phyloP scores from a whole-genome alignment of 23 tunicate species.

The Styela plicata region DNA sequence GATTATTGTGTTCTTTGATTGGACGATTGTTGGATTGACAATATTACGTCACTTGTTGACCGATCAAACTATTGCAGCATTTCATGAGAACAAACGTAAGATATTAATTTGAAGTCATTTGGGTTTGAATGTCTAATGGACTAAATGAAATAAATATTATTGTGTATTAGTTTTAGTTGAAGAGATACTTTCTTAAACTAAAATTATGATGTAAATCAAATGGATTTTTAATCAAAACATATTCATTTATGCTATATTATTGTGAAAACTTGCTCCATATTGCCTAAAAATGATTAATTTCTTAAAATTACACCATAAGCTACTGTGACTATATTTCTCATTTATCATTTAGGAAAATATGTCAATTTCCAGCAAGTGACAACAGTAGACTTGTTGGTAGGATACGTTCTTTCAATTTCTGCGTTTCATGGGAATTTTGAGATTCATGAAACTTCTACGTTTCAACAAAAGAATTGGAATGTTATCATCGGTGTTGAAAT shows the following conservation, averaged over 20 bases:
- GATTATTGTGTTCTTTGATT: conserved; percentile 48
- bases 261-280: too few relatives aligned
- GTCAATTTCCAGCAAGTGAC: conserved; percentile 94
- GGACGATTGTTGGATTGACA: conserved; percentile 59
- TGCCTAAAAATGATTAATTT: too few relatives aligned
- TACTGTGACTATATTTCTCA: too few relatives aligned
- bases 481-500: conserved; percentile 83
- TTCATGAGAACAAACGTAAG: conserved; percentile 84
- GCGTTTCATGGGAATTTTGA: conserved; percentile 86
- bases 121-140: too few relatives aligned
- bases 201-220: too few relatives aligned
- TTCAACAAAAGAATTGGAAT: conserved; percentile 92
- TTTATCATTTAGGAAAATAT: conserved; percentile 94
- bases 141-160: too few relatives aligned
- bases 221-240: too few relatives aligned
- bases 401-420: conserved; percentile 61
- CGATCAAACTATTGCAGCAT: conserved; percentile 40
- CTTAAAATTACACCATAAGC: too few relatives aligned
- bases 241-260: too few relatives aligned
- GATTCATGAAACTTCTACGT: conserved; percentile 88
- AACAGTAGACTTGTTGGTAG: conserved; percentile 69
- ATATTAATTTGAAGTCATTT: not conserved
- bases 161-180: not conserved
- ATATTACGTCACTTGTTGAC: conserved; percentile 43
- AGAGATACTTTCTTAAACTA: not conserved